Evolutionary conservation across 2,888 invertebrate species (phyloP), one percentile per base, ranked within the genome.

Genomic region (Encarsia formosa): DNA sequence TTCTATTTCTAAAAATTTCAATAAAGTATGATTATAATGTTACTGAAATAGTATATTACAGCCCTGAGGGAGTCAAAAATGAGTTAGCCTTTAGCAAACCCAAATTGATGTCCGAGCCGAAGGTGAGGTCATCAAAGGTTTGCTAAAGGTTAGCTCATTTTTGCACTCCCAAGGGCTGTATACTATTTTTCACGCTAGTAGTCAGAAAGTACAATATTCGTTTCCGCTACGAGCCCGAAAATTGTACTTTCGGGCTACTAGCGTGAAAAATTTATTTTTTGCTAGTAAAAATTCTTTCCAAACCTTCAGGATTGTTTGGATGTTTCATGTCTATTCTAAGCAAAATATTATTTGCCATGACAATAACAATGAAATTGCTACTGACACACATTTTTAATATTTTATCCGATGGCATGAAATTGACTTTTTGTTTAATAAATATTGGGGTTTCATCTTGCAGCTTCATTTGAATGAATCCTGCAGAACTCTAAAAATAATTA

Each of bases 401-500:
- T 55, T 84, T 80, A 62, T 87, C 86, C 0, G 87, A 81, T 1
- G 94, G 88, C 54, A 84, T 83, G 59, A 91, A 84, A 63, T 86
- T 85, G 75, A 91, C 87, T 73, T 85, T 87, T 59, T 88, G 85
- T 71, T 89, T 93, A 26, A 83, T 85, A 73, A 95, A 94, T 72
- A 95, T 92, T 8, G 92, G 91, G 16, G 82, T 79, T 59, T 90
- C 90, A 63, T 87, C 85, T 63, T 85, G 83, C 18, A 84, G 67
- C 52, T 77, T 78, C 77, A 81, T 79, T 63, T 80, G 78, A 34
- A 81, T 79, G 59, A 78, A 80, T 16, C 80, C 79, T 52, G 78
- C 68, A 4, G 77, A 76, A 59, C 74, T 77, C 75, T 76, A 59
- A 59, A 48, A 39, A 70, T 5, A 37, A 49, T 34, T 32, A 35